Percentiles rank a stretch among this genome's conserved stretches.
Evolutionary conservation across 2,797 vertebrate genomes (phyloP).

Genomic region (Tenualosa thibaudeaui): DNA sequence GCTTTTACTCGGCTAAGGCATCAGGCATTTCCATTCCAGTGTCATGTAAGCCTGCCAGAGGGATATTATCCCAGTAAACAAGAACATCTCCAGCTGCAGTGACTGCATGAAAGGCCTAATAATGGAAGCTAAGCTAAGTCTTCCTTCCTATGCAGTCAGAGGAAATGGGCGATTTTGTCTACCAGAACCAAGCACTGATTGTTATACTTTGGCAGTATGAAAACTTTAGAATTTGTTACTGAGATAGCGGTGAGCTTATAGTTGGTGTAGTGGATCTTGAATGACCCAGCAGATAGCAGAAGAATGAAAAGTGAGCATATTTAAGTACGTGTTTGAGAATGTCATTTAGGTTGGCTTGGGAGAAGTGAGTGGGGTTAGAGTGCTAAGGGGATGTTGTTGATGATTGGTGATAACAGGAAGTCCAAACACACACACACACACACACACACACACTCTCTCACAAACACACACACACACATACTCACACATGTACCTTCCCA

Average conservation of each 20-base stretch:
- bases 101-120: background rate
- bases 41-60: background rate
- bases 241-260: background rate
- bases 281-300: background rate
- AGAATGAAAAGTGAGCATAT: background rate
- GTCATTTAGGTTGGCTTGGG: background rate
- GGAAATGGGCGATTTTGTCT: constrained; percentile 1
- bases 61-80: background rate
- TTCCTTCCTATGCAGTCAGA: background rate
- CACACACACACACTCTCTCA: background rate
- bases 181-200: background rate
- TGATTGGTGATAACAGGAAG: background rate
- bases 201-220: background rate
- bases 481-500: background rate
- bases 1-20: background rate
- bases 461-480: background rate
- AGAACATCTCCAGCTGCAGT: background rate
- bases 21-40: background rate
- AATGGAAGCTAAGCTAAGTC: background rate
- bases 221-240: background rate
- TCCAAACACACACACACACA: background rate
- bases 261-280: background rate
- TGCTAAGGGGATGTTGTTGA: background rate
- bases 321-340: background rate
- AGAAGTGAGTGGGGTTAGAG: background rate